These are phyloP conservation scores for Gambusia affinis DNA, from an alignment of 2,113 vertebrate genomes.

Conservation along the genomic window DNA sequence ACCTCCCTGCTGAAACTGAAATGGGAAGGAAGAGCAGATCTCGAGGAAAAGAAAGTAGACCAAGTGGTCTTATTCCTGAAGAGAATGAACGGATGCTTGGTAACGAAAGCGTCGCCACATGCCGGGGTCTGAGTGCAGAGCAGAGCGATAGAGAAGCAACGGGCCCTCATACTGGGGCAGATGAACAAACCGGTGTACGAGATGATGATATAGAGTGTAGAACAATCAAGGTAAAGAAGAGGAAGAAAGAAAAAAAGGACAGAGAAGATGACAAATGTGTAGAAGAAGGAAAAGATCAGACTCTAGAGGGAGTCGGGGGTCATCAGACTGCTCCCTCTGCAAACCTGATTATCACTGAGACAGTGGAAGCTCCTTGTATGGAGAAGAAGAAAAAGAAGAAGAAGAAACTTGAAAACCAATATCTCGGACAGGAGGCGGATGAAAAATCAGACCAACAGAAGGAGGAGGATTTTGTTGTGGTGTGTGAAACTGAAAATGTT, in stretches of 20 bases:
- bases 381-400: conserved; percentile 12
- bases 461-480: neutral
- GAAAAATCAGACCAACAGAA: neutral
- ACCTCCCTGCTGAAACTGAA: neutral
- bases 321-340: neutral
- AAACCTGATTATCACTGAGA: neutral
- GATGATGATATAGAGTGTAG: neutral
- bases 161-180: neutral
- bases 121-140: neutral
- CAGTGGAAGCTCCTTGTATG: neutral
- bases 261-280: neutral
- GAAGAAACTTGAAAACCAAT: conserved; percentile 9
- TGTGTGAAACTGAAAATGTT: too few relatives aligned
- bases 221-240: neutral
- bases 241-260: neutral
- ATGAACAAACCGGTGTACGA: neutral
- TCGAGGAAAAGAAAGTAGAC: neutral
- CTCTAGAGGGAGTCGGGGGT: neutral
- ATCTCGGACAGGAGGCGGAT: neutral
- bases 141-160: neutral
- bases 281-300: conserved; percentile 3
- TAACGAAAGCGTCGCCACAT: neutral
- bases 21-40: neutral
- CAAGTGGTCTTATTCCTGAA: neutral
- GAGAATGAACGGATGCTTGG: neutral